Evolutionary conservation across 2,888 invertebrate species (phyloP), one percentile per base, ranked within the genome.

Genomic region (Dolichomitus sp.): DNA sequence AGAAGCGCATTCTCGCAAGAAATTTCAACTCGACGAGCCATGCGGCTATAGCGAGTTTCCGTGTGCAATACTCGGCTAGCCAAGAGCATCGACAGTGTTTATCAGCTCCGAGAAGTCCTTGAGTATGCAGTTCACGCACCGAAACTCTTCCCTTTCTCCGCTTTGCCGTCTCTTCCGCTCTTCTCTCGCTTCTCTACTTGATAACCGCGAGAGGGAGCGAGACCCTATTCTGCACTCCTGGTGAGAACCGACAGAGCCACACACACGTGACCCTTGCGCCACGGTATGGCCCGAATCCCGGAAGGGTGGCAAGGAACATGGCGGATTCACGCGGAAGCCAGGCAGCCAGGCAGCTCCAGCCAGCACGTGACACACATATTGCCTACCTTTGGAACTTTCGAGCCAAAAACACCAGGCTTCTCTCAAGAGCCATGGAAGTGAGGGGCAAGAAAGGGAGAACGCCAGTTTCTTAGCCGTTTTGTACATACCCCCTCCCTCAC

Each of bases 301-400:
- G 66, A 48, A 66, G 63, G 48, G 65, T 48, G 17, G 54, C 37
- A 59, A 42, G 59, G 45, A 72, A 70, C 45, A 63, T 52, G 42
- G 77, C 50, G 59, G 50, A 61, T 57, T 68, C 78, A 79, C 69
- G 72, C 72, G 66, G 72, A 65, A 82, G 79, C 68, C 77, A 50
- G 68, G 65, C 65, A 74, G 80, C 45, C 59, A 23, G 2, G 7
- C 37, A 75, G 66, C 33, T 23, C 23, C 59, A 65, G 73, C 76
- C 84, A 84, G 87, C 87, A 90, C 90, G 90, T 90, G 90, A 90
- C 89, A 90, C 87, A 90, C 90, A 90, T 90, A 90, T 88, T 88
- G 87, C 85, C 86, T 83, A 87, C 85, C 88, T 86, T 88, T 87
- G 83, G 66, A 80, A 86, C 82, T 86, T 83, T 66, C 86, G 81